These are phyloP conservation scores for Phengaris alcon DNA, from an alignment of 2,888 invertebrate species.

Conservation along the genomic window DNA sequence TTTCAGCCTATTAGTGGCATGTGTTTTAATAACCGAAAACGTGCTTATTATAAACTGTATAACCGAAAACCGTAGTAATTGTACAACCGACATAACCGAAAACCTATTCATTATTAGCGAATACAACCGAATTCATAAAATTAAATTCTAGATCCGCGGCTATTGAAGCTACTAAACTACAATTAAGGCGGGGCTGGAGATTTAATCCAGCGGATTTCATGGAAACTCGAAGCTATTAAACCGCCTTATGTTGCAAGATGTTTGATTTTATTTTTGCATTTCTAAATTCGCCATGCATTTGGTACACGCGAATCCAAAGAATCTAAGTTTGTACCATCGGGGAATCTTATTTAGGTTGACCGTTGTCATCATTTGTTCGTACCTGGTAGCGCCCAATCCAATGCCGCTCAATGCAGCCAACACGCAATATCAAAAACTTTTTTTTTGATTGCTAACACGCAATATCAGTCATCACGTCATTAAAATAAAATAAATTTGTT, in stretches of 20 bases:
- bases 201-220: slow-evolving; percentile 6
- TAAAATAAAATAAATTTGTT: not conserved
- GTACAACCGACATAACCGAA: not conserved
- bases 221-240: slow-evolving; percentile 6
- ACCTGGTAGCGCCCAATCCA: not conserved
- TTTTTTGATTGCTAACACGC: slow-evolving; percentile 1
- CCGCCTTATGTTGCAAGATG: not conserved
- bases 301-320: not conserved
- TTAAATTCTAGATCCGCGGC: not conserved
- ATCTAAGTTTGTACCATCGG: too few relatives aligned
- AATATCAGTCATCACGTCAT: not conserved
- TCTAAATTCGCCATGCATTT: not conserved
- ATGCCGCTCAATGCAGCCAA: not conserved
- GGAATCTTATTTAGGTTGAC: too few relatives aligned
- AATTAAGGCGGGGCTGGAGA: slow-evolving; percentile 2
- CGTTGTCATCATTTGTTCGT: too few relatives aligned
- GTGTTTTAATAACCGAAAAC: not conserved
- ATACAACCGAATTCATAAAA: not conserved
- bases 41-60: not conserved
- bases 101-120: slow-evolving; percentile 5
- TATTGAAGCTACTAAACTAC: not conserved
- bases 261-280: slow-evolving; percentile 15
- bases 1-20: not conserved
- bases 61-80: not conserved
- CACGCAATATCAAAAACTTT: not conserved